These are phyloP conservation scores for Hydractinia echinata DNA, from an alignment of 30 jellyfish, hydroid and myxozoan genomes.

Conservation along the genomic window DNA sequence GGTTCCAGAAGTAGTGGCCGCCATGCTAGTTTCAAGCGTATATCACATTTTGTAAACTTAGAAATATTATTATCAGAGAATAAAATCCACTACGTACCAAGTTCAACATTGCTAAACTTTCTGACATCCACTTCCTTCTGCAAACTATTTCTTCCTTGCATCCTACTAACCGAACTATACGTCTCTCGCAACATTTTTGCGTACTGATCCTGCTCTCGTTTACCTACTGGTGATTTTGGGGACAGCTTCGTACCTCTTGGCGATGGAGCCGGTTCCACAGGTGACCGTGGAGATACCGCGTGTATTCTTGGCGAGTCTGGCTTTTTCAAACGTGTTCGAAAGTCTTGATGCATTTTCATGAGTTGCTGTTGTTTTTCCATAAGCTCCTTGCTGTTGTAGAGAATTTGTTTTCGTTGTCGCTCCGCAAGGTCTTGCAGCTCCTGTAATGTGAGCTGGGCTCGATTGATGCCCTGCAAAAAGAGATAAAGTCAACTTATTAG, in stretches of 20 bases:
- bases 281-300: not conserved
- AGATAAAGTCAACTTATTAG: no score
- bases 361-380: constrained; percentile 83
- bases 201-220: constrained; percentile 56
- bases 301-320: not conserved
- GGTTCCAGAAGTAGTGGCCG: no score
- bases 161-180: constrained; percentile 62
- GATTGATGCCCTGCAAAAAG: constrained; percentile 29
- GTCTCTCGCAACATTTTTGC: constrained; percentile 78
- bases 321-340: constrained; percentile 24
- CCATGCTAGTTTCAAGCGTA: no score
- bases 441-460: constrained; percentile 73
- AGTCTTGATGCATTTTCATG: constrained; percentile 63
- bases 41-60: no score
- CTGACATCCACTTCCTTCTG: constrained; percentile 63
- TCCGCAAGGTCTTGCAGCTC: constrained; percentile 93
- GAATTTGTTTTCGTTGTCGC: constrained; percentile 80
- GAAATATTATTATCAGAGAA: not conserved
- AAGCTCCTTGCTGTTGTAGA: constrained; percentile 66
- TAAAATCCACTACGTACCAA: constrained; percentile 39
- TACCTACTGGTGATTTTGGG: constrained; percentile 22
- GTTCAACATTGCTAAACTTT: constrained; percentile 62
- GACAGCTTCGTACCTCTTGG: constrained; percentile 31
- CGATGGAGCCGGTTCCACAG: constrained; percentile 38
- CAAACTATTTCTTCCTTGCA: constrained; percentile 48